These are phyloP conservation scores for Tigriopus californicus DNA, from an alignment of 2,888 invertebrate species.

Conservation along the genomic window DNA sequence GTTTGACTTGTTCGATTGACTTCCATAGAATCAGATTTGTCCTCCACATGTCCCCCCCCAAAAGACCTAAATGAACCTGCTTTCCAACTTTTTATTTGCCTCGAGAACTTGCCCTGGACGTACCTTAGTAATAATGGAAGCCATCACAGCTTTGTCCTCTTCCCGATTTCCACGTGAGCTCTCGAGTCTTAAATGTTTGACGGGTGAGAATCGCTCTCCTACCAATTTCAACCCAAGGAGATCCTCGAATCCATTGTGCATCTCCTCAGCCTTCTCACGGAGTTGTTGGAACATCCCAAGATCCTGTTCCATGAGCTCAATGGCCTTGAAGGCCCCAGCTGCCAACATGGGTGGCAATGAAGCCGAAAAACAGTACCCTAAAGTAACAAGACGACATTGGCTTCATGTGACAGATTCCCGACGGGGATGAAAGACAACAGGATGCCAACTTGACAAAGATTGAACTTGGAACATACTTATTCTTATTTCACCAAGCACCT, in stretches of 20 bases:
- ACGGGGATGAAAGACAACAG: too few relatives aligned
- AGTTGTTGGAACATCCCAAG: conserved; percentile 41
- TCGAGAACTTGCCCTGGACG: conserved; percentile 16
- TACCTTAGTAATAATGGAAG: conserved; percentile 37
- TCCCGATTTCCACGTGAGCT: conserved; percentile 26
- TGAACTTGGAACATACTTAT: too few relatives aligned
- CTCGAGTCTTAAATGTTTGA: conserved; percentile 51
- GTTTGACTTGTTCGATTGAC: too few relatives aligned
- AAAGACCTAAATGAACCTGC: too few relatives aligned
- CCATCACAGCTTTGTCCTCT: conserved; percentile 36
- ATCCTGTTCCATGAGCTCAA: conserved; percentile 50
- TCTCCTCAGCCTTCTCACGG: conserved; percentile 35
- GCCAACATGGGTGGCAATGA: conserved; percentile 82
- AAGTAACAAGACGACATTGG: conserved; percentile 15
- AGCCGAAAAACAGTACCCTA: conserved; percentile 89
- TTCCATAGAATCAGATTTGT: too few relatives aligned
- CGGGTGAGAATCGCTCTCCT: conserved; percentile 45
- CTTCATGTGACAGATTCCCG: background rate
- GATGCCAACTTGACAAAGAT: too few relatives aligned
- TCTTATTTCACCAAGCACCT: too few relatives aligned
- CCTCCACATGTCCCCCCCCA: too few relatives aligned
- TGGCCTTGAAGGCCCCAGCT: conserved; percentile 59
- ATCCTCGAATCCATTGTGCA: conserved; percentile 36
- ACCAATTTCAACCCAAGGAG: conserved; percentile 30
- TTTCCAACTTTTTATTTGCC: too few relatives aligned